phyloP scores from a whole-genome alignment of 2,888 invertebrate species.

The Agrypnus murinus region DNA sequence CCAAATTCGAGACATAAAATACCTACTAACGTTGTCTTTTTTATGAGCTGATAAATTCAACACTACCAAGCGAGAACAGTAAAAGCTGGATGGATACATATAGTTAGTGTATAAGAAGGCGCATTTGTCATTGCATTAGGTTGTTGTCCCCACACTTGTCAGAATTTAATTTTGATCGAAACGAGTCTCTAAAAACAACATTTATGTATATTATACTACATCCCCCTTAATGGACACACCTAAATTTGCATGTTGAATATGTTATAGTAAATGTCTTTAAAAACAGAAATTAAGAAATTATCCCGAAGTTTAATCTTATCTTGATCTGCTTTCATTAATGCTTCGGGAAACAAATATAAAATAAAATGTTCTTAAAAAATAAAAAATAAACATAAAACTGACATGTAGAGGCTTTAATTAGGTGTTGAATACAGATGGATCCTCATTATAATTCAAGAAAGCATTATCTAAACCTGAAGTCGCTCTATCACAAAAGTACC shows the following conservation, averaged over 20 bases:
- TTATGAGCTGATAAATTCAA: conserved; percentile 26
- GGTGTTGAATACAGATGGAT: conserved; percentile 55
- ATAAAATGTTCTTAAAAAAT: conserved; percentile 43
- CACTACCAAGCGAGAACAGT: conserved; percentile 25
- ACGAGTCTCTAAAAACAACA: conserved; percentile 1
- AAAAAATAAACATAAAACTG: conserved; percentile 52
- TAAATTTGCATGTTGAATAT: conserved; percentile 22
- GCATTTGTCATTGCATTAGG: not conserved
- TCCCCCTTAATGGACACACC: conserved; percentile 25
- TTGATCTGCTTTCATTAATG: conserved; percentile 45
- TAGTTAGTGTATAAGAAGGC: not conserved
- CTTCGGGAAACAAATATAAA: conserved; percentile 46
- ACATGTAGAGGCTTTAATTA: conserved; percentile 55
- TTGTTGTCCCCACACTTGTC: conserved; percentile 14
- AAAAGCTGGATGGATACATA: not conserved
- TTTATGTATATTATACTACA: not conserved
- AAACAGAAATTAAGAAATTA: conserved; percentile 50
- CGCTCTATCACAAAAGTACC: conserved; percentile 53
- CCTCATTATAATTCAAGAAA: conserved; percentile 54
- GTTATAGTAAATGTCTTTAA: conserved; percentile 8
- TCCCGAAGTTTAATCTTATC: conserved; percentile 48
- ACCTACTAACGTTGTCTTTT: not conserved
- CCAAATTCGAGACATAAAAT: conserved; percentile 15
- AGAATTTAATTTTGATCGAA: conserved; percentile 7
- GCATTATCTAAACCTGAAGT: conserved; percentile 55